phyloP scores from a whole-genome alignment of 2,113 vertebrate species.

The Anthoscopus minutus region DNA sequence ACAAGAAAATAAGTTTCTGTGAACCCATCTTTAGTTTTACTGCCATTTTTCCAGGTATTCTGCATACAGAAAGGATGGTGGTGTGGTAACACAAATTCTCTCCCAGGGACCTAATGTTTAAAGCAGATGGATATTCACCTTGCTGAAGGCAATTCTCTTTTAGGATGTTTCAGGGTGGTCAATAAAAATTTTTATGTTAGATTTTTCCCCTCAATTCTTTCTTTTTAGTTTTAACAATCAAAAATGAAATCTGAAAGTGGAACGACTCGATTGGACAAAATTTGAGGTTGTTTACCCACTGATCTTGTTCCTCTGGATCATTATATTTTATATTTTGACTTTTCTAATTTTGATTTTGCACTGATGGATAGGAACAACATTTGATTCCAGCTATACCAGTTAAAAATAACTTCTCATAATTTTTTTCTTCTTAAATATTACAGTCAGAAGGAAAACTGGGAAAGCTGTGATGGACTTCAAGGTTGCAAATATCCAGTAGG shows the following conservation, averaged over 20 bases:
- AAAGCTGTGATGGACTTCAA: background rate
- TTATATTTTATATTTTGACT: background rate
- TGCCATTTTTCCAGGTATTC: background rate
- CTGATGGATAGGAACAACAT: background rate
- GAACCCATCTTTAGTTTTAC: background rate
- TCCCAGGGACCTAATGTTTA: background rate
- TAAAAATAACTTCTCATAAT: background rate
- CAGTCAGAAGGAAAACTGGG: background rate
- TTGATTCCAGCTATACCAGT: background rate
- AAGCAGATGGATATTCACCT: background rate
- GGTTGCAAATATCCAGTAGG: background rate
- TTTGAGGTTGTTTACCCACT: background rate
- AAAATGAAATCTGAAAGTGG: background rate
- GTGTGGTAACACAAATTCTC: background rate
- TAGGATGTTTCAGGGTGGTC: background rate
- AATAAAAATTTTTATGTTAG: background rate
- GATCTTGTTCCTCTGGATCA: background rate
- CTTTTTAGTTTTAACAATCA: background rate
- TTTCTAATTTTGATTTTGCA: background rate
- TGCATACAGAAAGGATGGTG: background rate
- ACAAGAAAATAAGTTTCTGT: background rate
- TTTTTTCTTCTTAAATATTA: background rate
- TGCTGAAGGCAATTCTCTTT: background rate
- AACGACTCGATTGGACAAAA: background rate
- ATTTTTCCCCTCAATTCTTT: background rate